These are phyloP conservation scores for Pogonomyrmex californicus DNA, from an alignment of 1,140 invertebrate species.

Conservation along the genomic window DNA sequence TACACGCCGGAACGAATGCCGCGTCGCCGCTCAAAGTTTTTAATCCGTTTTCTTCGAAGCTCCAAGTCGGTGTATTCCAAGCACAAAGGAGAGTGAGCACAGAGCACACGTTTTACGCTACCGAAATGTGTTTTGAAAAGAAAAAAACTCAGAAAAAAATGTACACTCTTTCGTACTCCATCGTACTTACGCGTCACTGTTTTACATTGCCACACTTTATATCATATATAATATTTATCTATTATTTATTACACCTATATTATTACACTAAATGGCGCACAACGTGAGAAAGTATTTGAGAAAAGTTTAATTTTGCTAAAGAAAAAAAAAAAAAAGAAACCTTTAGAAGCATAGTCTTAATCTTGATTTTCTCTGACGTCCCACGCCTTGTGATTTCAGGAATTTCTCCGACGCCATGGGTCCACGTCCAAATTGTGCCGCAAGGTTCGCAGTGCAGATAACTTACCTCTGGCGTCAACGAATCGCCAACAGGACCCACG, in stretches of 20 bases:
- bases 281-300: not conserved
- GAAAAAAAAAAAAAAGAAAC: not conserved
- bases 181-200: constrained; percentile 20
- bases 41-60: not conserved
- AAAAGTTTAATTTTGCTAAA: not conserved
- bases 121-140: not conserved
- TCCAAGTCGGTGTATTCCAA: not conserved
- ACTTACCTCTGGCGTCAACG: constrained; percentile 86
- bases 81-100: constrained; percentile 2
- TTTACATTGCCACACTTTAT: not conserved
- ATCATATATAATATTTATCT: no score
- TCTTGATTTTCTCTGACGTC: not conserved
- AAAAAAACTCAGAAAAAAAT: not conserved
- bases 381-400: constrained; percentile 74
- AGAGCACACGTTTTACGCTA: not conserved
- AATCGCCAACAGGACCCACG: constrained; percentile 78
- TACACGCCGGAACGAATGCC: not conserved
- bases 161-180: not conserved
- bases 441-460: constrained; percentile 91
- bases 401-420: constrained; percentile 91
- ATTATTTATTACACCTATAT: not conserved
- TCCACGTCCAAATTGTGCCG: constrained; percentile 92
- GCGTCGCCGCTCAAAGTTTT: not conserved
- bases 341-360: not conserved
- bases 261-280: constrained; percentile 45